Base-by-base conservation (phyloP, 2,797 vertebrate genomes). In the Nannoperca obscura region DNA sequence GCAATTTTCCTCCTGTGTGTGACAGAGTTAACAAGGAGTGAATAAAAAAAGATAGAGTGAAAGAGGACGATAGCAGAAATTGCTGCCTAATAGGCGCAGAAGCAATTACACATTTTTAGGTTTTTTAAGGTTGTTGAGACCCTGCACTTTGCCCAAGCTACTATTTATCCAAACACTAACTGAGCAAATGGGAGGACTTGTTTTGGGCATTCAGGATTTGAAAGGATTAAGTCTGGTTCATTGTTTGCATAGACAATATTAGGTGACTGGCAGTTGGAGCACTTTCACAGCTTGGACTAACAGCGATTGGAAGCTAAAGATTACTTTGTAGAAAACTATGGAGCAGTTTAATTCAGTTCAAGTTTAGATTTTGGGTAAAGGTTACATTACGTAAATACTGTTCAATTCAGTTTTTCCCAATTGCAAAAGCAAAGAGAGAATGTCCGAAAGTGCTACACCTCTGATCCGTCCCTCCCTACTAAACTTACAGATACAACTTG, bases 1-100 rank as follows among this genome's bases (percentile, higher is more conserved):
- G n/a, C 42, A 22, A 30, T 52, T 65, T 57, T 74, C 15, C 4
- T 57, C 15, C n/a, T 40, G 44, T 58, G 53, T 30, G 44, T 65
- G 5, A 32, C 20, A 13, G 27, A 20, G 27, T 47, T 24, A 38
- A 14, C 49, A 24, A 15, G n/a, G 13, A 40, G 20, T 3, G 14
- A n/a, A 12, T 0, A 4, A 9, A 44, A 36, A 34, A 49, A 32
- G 9, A 5, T 20, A 10, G 17, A 46, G 60, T 46, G 24, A 4
- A 3, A 49, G 47, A n/a, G n/a, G 20, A 50, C 10, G 22, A 11
- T 22, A 22, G 49, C n/a, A 50, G 19, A 8, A n/a, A 20, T 9
- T 47, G 17, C 19, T 47, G 17, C 19, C 46, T 47, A 47, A 19
- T 15, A 17, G n/a, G 19, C 1, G 20, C 7, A 49, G 3, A 7